Conservation (phyloP, 30 jellyfish, hydroid and myxozoan species). For the Catostylus mosaicus region DNA sequence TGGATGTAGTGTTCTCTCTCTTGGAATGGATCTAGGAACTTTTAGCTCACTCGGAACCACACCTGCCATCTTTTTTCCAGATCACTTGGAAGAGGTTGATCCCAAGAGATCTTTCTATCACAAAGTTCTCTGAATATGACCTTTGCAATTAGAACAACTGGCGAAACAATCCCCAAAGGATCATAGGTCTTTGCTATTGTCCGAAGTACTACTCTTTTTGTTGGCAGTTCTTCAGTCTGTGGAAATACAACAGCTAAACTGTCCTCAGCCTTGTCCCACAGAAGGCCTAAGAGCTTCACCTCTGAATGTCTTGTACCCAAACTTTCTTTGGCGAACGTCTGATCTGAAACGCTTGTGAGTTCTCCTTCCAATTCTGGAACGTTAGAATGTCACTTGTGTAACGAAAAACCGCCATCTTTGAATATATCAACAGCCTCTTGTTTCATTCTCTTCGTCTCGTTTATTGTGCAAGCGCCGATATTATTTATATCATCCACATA, state of each 20-base stretch:
- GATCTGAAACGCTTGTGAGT: neutral
- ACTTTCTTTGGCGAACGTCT: constrained; percentile 57
- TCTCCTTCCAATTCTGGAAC: constrained; percentile 42
- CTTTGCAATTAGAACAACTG: no score
- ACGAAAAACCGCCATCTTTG: no score
- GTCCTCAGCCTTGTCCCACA: constrained; percentile 71
- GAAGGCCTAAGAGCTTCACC: constrained; percentile 63
- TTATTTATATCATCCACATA: constrained; percentile 59
- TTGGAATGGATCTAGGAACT: constrained; percentile 63
- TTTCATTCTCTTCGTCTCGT: constrained; percentile 18
- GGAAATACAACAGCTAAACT: constrained; percentile 52
- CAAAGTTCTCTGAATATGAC: constrained; percentile 55
- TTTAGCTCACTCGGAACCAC: constrained; percentile 69
- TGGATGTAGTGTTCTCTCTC: neutral
- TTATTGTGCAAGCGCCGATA: constrained; percentile 18
- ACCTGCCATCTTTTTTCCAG: constrained; percentile 42
- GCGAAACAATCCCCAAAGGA: no score
- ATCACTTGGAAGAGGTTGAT: constrained; percentile 49
- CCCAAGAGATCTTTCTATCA: constrained; percentile 77
- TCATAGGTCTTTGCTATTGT: no score
- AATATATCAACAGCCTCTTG: constrained; percentile 15
- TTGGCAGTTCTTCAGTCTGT: neutral
- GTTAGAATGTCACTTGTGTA: no score
- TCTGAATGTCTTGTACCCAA: no score
- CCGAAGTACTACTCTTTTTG: no score